Evolutionary conservation across 2,888 invertebrate genomes (phyloP), one percentile per base, ranked within the genome.

Genomic region (Prenolepis imparis): DNA sequence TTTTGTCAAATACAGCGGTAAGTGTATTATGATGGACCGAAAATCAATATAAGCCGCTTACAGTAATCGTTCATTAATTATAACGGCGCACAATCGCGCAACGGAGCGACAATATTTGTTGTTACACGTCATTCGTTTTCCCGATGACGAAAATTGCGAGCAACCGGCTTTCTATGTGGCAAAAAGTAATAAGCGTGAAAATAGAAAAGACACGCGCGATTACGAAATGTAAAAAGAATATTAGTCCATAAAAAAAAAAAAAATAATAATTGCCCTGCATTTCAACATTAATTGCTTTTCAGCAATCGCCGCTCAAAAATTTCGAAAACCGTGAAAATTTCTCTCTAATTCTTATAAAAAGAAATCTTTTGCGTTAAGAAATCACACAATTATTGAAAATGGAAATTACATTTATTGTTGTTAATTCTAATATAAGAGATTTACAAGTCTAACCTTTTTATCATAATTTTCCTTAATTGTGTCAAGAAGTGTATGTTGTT

Each of bases 41-140:
- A 80, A 80, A 80, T 80, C 78, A 80, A 80, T 70, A 80, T 80
- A 80, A 80, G 70, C 78, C 70, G 70, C 70, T 80, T 80, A 70
- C 36, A 32, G n/a, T 80, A 80, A 80, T 70, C 70, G 59, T 24
- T 61, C 59, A 70, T 80, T 59, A 80, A 80, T 80, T 80, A 70
- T 48, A 80, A 70, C 59, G 15, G 12, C 18, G 21, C 24, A 36
- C 24, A 78, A 70, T 78, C 70, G 24, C 41, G 44, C 32, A 55
- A 57, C 44, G 59, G 41, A 57, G 55, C 44, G 24, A 70, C 70
- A 80, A 48, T 70, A 70, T 70, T 80, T 44, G 36, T 70, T 70
- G 70, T 80, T 59, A 70, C 44, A 36, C 28, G 77, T 61, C 78
- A 80, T 70, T 80, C 70, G 59, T 59, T 21, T 28, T 36, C 12